Conservation (phyloP, 1,140 invertebrate genomes). For the Drosophila tsacasi region DNA sequence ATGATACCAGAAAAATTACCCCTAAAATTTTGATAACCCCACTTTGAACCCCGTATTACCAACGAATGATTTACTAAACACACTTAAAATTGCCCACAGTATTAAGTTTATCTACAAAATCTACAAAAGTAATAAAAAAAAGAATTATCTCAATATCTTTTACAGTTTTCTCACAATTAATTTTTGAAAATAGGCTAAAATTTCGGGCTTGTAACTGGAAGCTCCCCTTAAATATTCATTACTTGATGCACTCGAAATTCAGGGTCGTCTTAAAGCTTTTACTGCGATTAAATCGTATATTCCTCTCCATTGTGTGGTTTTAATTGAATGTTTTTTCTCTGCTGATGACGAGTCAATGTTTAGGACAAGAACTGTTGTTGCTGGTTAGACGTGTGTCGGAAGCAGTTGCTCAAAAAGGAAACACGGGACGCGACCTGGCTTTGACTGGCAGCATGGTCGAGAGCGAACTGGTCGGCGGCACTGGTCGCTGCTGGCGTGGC, state of each 20-base stretch:
- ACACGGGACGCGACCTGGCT: slow-evolving; percentile 16
- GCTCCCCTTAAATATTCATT: too few species aligned
- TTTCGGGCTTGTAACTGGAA: too few species aligned
- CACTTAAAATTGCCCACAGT: too few species aligned
- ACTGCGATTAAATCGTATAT: slow-evolving; percentile 76
- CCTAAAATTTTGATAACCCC: too few species aligned
- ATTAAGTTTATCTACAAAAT: too few species aligned
- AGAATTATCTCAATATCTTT: too few species aligned
- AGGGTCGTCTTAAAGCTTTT: slow-evolving; percentile 79
- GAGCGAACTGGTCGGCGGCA: slow-evolving; percentile 8
- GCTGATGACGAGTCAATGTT: slow-evolving; percentile 43
- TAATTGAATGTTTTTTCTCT: neutral
- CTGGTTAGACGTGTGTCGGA: slow-evolving; percentile 50
- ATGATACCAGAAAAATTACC: too few species aligned
- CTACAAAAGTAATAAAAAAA: too few species aligned
- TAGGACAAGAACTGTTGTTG: slow-evolving; percentile 45
- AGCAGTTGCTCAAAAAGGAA: slow-evolving; percentile 38
- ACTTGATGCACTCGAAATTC: slow-evolving; percentile 67
- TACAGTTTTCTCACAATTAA: too few species aligned
- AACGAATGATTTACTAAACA: too few species aligned
- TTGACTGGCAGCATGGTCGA: slow-evolving; percentile 20
- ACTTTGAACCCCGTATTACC: too few species aligned
- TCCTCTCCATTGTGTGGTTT: slow-evolving; percentile 65
- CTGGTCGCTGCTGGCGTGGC: slow-evolving; percentile 23
- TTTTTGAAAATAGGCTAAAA: too few species aligned